Percentiles rank a stretch among this genome's conserved stretches.
Conservation (phyloP, 2,888 invertebrate species). For the Notodonta dromedarius region DNA sequence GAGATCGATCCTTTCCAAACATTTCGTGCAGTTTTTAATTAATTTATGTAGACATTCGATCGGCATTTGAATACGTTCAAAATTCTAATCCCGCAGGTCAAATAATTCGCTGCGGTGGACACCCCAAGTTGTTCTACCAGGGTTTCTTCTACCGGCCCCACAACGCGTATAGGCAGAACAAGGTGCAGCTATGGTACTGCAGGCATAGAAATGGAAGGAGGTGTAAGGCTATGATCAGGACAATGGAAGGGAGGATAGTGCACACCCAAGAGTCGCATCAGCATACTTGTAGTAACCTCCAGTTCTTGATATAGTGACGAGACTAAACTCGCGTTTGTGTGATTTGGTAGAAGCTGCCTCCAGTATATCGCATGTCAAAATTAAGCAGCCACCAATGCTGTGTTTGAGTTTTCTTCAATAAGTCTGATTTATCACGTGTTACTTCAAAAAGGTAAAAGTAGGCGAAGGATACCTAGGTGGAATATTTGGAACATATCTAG, state of each 20-base stretch:
- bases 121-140: constrained; percentile 54
- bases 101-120: constrained; percentile 39
- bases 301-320: not conserved
- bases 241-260: constrained; percentile 27
- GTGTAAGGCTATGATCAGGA: constrained; percentile 31
- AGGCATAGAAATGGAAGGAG: constrained; percentile 38
- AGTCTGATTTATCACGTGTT: too few species aligned
- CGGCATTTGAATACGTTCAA: not conserved
- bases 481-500: too few species aligned
- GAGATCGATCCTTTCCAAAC: too few species aligned
- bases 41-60: too few species aligned
- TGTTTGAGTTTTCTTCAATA: too few species aligned
- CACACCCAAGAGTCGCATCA: not conserved
- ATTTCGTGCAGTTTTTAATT: too few species aligned
- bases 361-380: too few species aligned
- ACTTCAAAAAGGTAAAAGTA: too few species aligned
- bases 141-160: constrained; percentile 57
- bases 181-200: constrained; percentile 61
- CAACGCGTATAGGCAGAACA: constrained; percentile 54
- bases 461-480: too few species aligned
- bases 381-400: too few species aligned
- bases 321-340: too few species aligned
- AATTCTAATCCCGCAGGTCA: constrained; percentile 18
- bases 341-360: too few species aligned
- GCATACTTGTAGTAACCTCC: constrained; percentile 24